phyloP scores from a whole-genome alignment of 2,888 invertebrate genomes.

The Sphaerophoria rueppellii region DNA sequence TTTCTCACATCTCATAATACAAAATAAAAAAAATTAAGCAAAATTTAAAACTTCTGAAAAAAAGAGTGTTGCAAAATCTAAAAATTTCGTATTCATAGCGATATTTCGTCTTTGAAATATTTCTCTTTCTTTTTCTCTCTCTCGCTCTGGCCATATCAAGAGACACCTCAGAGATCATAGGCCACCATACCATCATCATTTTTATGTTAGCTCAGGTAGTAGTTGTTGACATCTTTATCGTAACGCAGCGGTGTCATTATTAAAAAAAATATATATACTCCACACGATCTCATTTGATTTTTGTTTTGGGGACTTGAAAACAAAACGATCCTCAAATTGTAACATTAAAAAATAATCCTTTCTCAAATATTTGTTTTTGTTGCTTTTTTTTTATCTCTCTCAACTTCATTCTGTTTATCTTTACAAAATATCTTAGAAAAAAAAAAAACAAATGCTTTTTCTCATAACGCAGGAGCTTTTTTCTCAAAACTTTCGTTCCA shows the following conservation, averaged over 20 bases:
- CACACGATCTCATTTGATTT: conserved; percentile 41
- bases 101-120: conserved; percentile 12
- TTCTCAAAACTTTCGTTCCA: conserved; percentile 34
- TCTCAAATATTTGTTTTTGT: conserved; percentile 22
- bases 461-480: conserved; percentile 61
- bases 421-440: conserved; percentile 17
- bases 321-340: not conserved
- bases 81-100: conserved; percentile 61
- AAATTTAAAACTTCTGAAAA: conserved; percentile 20
- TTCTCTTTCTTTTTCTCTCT: conserved; percentile 3
- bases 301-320: conserved; percentile 28
- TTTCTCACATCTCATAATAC: conserved; percentile 50
- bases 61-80: conserved; percentile 67
- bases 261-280: not conserved
- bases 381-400: conserved; percentile 32
- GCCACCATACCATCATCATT: conserved; percentile 61
- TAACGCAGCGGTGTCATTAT: conserved; percentile 63
- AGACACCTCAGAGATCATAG: conserved; percentile 55
- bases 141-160: conserved; percentile 8
- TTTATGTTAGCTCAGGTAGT: conserved; percentile 65
- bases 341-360: conserved; percentile 28
- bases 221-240: conserved; percentile 67
- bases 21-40: conserved; percentile 25
- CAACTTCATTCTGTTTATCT: conserved; percentile 36
- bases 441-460: conserved; percentile 41